Percentiles rank a stretch among this genome's conserved stretches.
Conservation (phyloP, 2,888 invertebrate genomes). For the Synergus itoensis region DNA sequence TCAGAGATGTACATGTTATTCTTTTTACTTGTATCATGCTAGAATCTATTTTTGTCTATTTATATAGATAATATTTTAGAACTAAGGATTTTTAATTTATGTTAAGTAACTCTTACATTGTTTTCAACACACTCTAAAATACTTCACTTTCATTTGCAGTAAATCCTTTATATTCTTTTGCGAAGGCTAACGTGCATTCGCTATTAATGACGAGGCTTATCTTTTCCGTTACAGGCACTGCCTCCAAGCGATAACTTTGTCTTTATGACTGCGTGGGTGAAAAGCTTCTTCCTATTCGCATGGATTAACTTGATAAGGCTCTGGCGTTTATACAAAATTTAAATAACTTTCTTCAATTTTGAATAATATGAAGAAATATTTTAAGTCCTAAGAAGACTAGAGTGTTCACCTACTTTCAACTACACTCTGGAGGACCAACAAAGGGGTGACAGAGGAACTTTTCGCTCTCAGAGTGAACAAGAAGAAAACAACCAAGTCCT, state of each 20-base stretch:
- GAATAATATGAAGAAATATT: not conserved
- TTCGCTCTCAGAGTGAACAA: not conserved
- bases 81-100: too few species aligned
- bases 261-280: not conserved
- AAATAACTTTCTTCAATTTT: not conserved
- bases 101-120: too few species aligned
- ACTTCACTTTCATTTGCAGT: not conserved
- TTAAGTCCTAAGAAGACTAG: not conserved
- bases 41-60: too few species aligned
- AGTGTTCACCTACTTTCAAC: not conserved
- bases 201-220: conserved; percentile 12
- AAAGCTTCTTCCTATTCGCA: not conserved
- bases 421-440: not conserved
- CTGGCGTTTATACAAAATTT: not conserved
- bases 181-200: not conserved
- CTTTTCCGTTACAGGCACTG: conserved; percentile 17
- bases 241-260: not conserved
- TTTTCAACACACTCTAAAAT: not conserved
- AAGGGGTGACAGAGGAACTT: conserved; percentile 14
- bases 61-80: too few species aligned
- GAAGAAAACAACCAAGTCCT: conserved; percentile 23
- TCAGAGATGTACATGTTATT: not conserved
- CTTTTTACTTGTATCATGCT: too few species aligned
- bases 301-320: conserved; percentile 3
- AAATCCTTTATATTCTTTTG: not conserved